Base-by-base conservation (phyloP, 1,140 invertebrate genomes). In the Pseudomyrmex concolor region DNA sequence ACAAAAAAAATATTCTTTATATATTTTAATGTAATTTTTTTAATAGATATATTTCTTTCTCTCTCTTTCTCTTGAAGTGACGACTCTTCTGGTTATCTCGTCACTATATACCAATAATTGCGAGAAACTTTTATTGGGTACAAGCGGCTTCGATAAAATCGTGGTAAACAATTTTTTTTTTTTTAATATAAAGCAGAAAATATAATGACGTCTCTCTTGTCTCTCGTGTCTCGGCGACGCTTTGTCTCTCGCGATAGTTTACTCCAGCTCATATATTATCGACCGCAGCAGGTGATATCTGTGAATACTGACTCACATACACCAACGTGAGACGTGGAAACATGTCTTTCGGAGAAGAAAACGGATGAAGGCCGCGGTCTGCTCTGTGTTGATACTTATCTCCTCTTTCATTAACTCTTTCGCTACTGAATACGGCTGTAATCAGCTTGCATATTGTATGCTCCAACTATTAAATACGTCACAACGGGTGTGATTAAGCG, bases 211-310 rank as follows among this genome's bases (percentile, higher is more conserved):
- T 34, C 34, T 34, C 34, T 34, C 34, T 34, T 34, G 34, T 34
- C 4, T 34, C 66, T 70, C 25, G 66, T n/a, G 51, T 70, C 43
- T 70, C 15, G n/a, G 12, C 63, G 51, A 80, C 19, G 88, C 90
- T 90, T 83, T 83, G 81, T 83, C 62, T 90, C 87, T 84, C 81
- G 88, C 50, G 88, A 84, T 60, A 85, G 87, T 85, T 76, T 80
- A 87, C 78, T 84, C 85, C 43, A 85, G 81, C 78, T 86, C 78
- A 63, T 73, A 82, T 86, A 83, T 87, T 89, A 87, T 85, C 74
- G 87, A 84, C 83, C 83, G 64, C 57, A 78, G 83, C 91, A 92
- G 91, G 91, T 92, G 91, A 90, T 89, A 86, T 89, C 89, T 88
- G 89, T 88, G 91, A 87, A 91, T 92, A 91, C 89, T 89, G 89